A percentile compares a stretch with the other conserved stretches of the same genome.
phyloP scores from a whole-genome alignment of 1,140 invertebrate genomes.

The Cepaea nemoralis region DNA sequence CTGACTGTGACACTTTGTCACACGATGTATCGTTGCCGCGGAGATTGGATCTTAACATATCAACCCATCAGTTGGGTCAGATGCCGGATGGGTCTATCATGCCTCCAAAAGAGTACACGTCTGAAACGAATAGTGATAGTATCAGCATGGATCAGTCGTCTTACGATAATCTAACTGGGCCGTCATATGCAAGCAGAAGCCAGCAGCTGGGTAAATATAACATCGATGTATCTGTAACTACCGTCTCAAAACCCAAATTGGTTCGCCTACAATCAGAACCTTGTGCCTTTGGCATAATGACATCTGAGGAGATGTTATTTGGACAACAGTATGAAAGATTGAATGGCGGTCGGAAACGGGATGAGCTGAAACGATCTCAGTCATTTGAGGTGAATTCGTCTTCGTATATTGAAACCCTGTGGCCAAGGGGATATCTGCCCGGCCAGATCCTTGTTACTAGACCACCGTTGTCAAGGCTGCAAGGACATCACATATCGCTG shows the following conservation, averaged over 20 bases:
- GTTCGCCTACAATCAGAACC: conserved; percentile 31
- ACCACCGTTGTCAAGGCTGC: conserved; percentile 31
- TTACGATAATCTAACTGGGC: no score
- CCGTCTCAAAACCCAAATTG: conserved; percentile 32
- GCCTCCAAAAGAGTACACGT: neutral
- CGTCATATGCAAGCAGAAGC: neutral
- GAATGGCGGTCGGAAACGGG: neutral
- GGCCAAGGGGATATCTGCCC: conserved; percentile 29
- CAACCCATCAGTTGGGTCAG: neutral
- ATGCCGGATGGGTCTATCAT: neutral
- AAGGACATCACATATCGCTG: conserved; percentile 32
- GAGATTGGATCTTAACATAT: neutral
- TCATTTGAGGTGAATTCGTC: conserved; percentile 30
- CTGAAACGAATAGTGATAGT: neutral
- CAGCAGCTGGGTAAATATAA: neutral
- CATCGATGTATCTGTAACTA: conserved; percentile 3
- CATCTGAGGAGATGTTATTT: neutral
- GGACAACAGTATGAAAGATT: neutral
- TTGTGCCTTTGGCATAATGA: neutral
- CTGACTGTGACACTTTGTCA: neutral
- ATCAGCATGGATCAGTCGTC: conserved; percentile 5
- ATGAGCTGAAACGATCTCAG: conserved; percentile 34
- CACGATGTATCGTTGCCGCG: neutral
- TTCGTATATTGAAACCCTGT: conserved; percentile 17
- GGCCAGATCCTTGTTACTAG: conserved; percentile 34